These are phyloP conservation scores for Ceyx melanurus DNA, from an alignment of 2,113 vertebrate species.

Conservation along the genomic window DNA sequence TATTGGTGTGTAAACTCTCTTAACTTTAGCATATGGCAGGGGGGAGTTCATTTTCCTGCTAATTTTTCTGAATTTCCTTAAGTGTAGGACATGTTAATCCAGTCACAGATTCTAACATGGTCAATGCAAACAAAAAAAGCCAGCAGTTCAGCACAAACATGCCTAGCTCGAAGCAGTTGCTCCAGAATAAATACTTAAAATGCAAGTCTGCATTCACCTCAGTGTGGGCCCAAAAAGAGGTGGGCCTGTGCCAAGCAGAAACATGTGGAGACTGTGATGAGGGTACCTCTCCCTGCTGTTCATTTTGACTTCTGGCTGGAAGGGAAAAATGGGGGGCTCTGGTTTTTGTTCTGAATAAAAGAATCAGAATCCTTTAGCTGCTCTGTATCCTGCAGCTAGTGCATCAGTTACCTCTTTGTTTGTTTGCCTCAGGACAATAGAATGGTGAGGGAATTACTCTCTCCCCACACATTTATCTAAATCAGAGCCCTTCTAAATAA, in stretches of 20 bases:
- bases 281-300: slow-evolving; percentile 13
- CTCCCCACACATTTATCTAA: neutral
- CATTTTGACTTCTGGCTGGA: slow-evolving; percentile 1
- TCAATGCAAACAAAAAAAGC: neutral
- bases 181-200: slow-evolving; percentile 8
- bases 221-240: neutral
- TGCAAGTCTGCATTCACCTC: neutral
- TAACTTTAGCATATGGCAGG: neutral
- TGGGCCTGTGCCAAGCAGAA: slow-evolving; percentile 4
- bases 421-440: neutral
- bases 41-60: neutral
- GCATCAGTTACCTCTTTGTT: neutral
- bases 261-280: slow-evolving; percentile 1
- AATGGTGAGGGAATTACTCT: neutral
- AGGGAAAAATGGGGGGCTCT: neutral
- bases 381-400: neutral
- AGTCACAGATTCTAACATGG: neutral
- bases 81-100: neutral
- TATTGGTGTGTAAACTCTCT: neutral
- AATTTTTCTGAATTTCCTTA: neutral
- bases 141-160: neutral
- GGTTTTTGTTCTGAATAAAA: neutral
- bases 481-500: neutral
- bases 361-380: neutral
- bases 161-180: neutral